Conservation (phyloP, 1,140 invertebrate species). For the Lepidostoma basale region DNA sequence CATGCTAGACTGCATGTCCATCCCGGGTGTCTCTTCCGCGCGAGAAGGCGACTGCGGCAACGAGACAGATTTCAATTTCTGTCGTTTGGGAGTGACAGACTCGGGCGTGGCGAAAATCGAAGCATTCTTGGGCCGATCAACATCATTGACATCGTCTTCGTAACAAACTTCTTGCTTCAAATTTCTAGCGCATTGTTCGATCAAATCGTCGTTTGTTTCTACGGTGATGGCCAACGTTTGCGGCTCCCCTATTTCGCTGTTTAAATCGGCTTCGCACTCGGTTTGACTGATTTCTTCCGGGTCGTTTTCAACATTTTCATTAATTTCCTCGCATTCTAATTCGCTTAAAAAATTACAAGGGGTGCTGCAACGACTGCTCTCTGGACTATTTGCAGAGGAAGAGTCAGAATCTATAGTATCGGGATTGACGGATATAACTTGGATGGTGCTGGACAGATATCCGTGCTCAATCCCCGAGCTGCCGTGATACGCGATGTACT, state of each 20-base stretch:
- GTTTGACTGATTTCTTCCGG: background rate
- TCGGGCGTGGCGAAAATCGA: background rate
- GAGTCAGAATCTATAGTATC: slow-evolving; percentile 2
- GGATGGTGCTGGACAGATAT: background rate
- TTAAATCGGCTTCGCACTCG: no score
- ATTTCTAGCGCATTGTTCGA: no score
- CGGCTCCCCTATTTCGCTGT: no score
- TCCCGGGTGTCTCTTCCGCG: background rate
- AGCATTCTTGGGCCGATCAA: background rate
- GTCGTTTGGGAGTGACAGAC: slow-evolving; percentile 10
- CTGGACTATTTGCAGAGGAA: background rate
- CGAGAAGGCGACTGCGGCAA: slow-evolving; percentile 37
- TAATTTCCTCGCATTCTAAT: background rate
- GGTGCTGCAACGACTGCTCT: slow-evolving; percentile 19
- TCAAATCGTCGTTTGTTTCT: no score
- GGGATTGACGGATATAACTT: slow-evolving; percentile 27
- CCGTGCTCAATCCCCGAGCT: slow-evolving; percentile 2
- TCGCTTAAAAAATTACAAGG: slow-evolving; percentile 17
- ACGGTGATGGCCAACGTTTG: no score
- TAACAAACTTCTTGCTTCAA: no score
- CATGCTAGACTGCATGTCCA: slow-evolving; percentile 34
- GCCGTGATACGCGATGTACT: slow-evolving; percentile 19
- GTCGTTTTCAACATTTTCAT: background rate
- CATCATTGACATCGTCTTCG: background rate
- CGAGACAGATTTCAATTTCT: slow-evolving; percentile 38